These are phyloP conservation scores for Chrysopa pallens DNA, from an alignment of 1,140 invertebrate species.

Conservation along the genomic window DNA sequence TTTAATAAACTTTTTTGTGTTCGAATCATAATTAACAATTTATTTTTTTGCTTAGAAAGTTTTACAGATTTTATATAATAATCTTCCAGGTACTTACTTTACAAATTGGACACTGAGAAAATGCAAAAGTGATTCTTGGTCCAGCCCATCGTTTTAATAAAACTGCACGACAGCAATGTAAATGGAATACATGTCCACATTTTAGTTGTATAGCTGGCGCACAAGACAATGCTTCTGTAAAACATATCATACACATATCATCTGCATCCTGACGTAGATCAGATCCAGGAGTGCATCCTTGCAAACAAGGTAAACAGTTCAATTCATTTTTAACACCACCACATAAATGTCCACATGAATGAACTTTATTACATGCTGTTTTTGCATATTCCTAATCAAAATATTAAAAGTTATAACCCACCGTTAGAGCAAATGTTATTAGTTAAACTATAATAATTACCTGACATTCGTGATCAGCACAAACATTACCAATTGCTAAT, in stretches of 20 bases:
- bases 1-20: too few species aligned
- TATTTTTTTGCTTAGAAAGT: too few species aligned
- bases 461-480: slow-evolving; percentile 84
- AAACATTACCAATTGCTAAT: slow-evolving; percentile 81
- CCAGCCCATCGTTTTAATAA: slow-evolving; percentile 82
- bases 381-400: slow-evolving; percentile 54
- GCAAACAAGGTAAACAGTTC: slow-evolving; percentile 74
- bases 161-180: slow-evolving; percentile 77
- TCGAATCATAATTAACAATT: too few species aligned
- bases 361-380: slow-evolving; percentile 66
- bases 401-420: slow-evolving; percentile 3
- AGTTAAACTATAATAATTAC: slow-evolving; percentile 27
- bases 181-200: slow-evolving; percentile 93
- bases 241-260: slow-evolving; percentile 99
- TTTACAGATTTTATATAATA: too few species aligned
- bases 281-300: slow-evolving; percentile 47
- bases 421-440: not conserved
- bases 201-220: slow-evolving; percentile 86
- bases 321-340: slow-evolving; percentile 74
- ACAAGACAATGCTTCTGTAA: slow-evolving; percentile 85
- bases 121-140: slow-evolving; percentile 89
- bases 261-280: slow-evolving; percentile 82
- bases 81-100: slow-evolving; percentile 40
- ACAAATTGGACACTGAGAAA: slow-evolving; percentile 92
- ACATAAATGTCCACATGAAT: slow-evolving; percentile 82